Conservation (phyloP, 2,888 invertebrate species). For the Noctua janthina region DNA sequence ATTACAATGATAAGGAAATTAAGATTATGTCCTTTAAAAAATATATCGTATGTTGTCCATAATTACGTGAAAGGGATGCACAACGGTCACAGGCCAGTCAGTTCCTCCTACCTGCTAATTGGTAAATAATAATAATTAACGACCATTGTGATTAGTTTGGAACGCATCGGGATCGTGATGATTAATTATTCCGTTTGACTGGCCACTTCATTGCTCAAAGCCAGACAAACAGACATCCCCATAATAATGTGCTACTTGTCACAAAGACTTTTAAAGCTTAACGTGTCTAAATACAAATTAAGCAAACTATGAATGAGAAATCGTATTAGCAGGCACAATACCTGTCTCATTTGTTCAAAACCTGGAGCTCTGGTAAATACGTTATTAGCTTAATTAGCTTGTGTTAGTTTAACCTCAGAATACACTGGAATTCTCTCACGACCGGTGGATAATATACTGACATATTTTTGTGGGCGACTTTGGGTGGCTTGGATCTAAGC, state of each 20-base stretch:
- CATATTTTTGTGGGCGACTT: neutral
- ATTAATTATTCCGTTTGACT: conserved; percentile 7
- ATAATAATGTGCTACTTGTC: neutral
- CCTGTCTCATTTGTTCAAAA: conserved; percentile 29
- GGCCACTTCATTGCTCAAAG: neutral
- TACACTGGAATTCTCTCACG: conserved; percentile 1
- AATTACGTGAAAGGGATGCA: neutral
- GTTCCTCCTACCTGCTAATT: neutral
- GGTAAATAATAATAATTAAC: neutral
- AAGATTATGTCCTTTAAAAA: neutral
- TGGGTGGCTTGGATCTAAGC: neutral
- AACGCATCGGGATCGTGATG: neutral
- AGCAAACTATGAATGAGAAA: conserved; percentile 22
- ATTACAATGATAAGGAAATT: conserved; percentile 8
- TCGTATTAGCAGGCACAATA: conserved; percentile 32
- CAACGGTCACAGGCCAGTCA: neutral
- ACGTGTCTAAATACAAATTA: conserved; percentile 14
- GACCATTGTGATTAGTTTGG: neutral
- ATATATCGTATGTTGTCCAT: neutral
- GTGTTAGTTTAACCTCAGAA: conserved; percentile 17
- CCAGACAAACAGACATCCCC: too few species aligned
- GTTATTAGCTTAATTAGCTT: conserved; percentile 43
- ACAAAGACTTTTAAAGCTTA: neutral
- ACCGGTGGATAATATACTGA: neutral
- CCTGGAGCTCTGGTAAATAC: conserved; percentile 25